Evolutionary conservation across 2,797 vertebrate species (phyloP).

Genomic region (Microctenopoma lineatum): DNA sequence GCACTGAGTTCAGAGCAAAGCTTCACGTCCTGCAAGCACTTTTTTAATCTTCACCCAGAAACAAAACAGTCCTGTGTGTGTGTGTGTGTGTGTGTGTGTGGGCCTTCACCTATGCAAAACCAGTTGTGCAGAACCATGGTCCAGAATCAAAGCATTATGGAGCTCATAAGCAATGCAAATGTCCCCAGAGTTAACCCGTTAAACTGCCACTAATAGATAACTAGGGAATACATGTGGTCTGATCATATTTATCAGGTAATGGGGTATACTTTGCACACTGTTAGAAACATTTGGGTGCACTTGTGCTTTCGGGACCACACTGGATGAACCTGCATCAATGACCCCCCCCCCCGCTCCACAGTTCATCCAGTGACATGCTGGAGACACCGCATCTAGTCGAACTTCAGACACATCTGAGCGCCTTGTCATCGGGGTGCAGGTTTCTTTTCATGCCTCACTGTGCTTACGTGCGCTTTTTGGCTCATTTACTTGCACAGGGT

Average conservation of each 20-base stretch:
- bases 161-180: slow-evolving; percentile 74
- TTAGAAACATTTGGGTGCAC: slow-evolving; percentile 36
- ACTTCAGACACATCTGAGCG: slow-evolving; percentile 23
- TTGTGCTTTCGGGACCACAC: neutral
- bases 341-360: neutral
- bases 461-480: slow-evolving; percentile 45
- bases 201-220: slow-evolving; percentile 70
- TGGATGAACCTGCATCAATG: neutral
- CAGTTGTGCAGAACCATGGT: slow-evolving; percentile 40
- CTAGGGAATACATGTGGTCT: slow-evolving; percentile 36
- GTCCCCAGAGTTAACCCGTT: slow-evolving; percentile 29
- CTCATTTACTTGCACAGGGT: slow-evolving; percentile 71
- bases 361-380: too few relatives aligned
- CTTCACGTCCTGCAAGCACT: slow-evolving; percentile 16
- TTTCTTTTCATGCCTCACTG: slow-evolving; percentile 62
- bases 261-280: slow-evolving; percentile 38
- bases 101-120: slow-evolving; percentile 55
- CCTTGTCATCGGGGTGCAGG: slow-evolving; percentile 18
- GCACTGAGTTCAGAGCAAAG: slow-evolving; percentile 52
- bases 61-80: slow-evolving; percentile 53
- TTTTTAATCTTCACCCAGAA: neutral
- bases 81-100: slow-evolving; percentile 4
- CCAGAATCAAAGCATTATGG: slow-evolving; percentile 12
- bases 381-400: slow-evolving; percentile 27
- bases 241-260: neutral